Evolutionary conservation across 2,113 vertebrate species (phyloP), one percentile per base, ranked within the genome.

Genomic region (Trachemys scripta): DNA sequence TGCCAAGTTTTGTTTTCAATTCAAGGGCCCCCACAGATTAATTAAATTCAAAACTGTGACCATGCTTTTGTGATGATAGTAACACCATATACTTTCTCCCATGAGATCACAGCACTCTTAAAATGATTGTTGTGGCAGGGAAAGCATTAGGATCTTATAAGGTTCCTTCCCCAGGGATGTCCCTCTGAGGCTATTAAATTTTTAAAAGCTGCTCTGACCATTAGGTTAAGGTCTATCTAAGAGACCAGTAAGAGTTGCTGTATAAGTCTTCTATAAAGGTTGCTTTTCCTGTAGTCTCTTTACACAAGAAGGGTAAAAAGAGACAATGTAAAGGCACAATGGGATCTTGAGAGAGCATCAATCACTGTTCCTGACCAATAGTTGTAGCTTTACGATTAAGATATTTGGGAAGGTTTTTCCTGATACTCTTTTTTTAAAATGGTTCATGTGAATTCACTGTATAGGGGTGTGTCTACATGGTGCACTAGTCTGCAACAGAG

Each of bases 1-100:
- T 49, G 45, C 85, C 49, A 53, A 57, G 51, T 62, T 57, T 51
- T 82, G 47, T 47, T 92, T 93, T 93, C 51, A 57, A 84, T 50
- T 87, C 50, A n/a, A 90, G 22, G 20, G 62, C 76, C 22, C 35
- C 56, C 49, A 24, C 54, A 84, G 87, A 25, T 54, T 8, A 29
- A 29, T 86, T 79, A 1, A 90, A 90, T 53, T 35, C 7, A 85
- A 95, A 92, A 83, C 57, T 0, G 24, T 54, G 45, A 1, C 14
- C 72, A 7, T 86, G 17, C 0, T 80, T 87, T 35, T 69, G 6
- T 65, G n/a, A 91, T n/a, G 42, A 12, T 75, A 75, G n/a, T 72
- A 38, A 24, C n/a, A 42, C 38, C 62, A 86, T 80, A 94, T 85
- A 2, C 2, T 85, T 5, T 47, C 0, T 90, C 57, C 1, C 19